Conservation (phyloP, 2,113 vertebrate genomes). For the Columba janthina region DNA sequence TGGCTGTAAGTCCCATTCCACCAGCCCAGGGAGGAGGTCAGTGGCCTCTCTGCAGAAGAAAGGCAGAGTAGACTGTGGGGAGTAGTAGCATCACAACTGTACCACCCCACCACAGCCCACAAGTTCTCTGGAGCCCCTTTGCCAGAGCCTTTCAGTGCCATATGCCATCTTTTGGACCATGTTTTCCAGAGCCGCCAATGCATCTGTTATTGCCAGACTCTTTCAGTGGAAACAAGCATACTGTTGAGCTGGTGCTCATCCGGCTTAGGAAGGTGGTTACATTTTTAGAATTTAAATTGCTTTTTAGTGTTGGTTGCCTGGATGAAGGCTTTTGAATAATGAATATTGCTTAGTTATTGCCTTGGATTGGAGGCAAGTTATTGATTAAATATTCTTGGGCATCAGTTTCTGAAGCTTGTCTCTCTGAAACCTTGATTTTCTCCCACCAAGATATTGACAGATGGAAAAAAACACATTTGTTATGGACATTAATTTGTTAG, state of each 20-base stretch:
- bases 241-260: neutral
- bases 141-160: neutral
- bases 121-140: neutral
- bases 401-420: neutral
- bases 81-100: neutral
- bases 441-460: neutral
- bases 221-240: neutral
- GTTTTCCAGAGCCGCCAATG: neutral
- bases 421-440: neutral
- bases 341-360: neutral
- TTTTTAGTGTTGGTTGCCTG: neutral
- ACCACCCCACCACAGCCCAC: neutral
- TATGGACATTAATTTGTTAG: neutral
- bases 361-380: neutral
- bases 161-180: neutral
- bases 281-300: neutral
- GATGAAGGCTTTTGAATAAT: neutral
- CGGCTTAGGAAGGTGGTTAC: neutral
- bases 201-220: neutral
- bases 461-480: neutral
- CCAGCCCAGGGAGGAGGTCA: neutral
- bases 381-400: neutral
- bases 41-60: neutral
- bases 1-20: neutral
- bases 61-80: neutral